Base-by-base conservation (phyloP, 2,888 invertebrate genomes). In the Oligia latruncula region DNA sequence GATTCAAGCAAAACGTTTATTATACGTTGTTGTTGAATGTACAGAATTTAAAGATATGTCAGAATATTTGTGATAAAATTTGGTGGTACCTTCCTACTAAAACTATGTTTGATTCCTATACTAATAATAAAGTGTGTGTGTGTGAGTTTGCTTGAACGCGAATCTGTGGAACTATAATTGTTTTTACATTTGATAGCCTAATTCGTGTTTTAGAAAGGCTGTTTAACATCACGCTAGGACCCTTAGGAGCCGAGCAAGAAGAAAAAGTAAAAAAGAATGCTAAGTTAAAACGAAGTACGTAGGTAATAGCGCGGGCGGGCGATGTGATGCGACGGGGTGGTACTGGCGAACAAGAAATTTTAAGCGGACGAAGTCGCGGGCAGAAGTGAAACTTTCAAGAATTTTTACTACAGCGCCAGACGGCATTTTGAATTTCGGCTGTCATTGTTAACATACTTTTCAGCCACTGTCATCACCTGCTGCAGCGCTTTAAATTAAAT, bases 1-100 rank as follows among this genome's bases (percentile, higher is more conserved):
- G 74, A 84, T 82, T 74, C 29, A 40, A 71, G 77, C 66, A 80
- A 86, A 81, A 80, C 76, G 60, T 82, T 83, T 80, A 82, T 77
- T 78, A 78, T 74, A 52, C 23, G 43, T 49, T 80, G 13, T 70
- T 83, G 35, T 78, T 82, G 13, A 64, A 55, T 66, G 13, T 65
- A 52, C 46, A 64, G 13, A 55, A 55, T 66, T 9, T 60, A 52
- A 52, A 58, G 9, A 55, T 60, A 20, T 58, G 0, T 0, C 17
- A 64, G 8, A 70, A 43, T 68, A n/a, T 72, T 72, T 35, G 29
- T 40, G 40, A 40, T 23, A 40, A 58, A 40, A 23, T 71, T 15
- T 35, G 2, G 23, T 23, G 15, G 29, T 20, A 29, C 8, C 1
- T 46, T 17, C 3, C 0, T 60, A n/a, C 58, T 71, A 3, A 17